These are phyloP conservation scores for Chrysomela aeneicollis DNA, from an alignment of 2,888 invertebrate species.

Conservation along the genomic window DNA sequence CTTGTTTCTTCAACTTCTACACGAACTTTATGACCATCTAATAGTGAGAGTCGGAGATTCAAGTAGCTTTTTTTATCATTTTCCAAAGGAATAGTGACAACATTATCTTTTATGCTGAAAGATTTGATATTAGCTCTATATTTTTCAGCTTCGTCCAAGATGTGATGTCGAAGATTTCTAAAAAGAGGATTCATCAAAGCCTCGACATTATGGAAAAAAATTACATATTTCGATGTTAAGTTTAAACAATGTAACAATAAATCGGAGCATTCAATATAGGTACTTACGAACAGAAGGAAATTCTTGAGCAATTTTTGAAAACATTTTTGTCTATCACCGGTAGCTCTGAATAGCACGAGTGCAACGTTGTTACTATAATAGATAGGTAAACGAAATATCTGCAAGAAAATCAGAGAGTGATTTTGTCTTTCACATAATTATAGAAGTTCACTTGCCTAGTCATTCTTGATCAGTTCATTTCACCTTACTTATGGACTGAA, in stretches of 20 bases:
- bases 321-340: constrained; percentile 29
- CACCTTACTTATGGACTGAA: neutral
- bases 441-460: constrained; percentile 8
- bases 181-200: neutral
- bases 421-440: neutral
- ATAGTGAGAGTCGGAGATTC: constrained; percentile 28
- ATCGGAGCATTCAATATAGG: too few relatives aligned
- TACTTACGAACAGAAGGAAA: constrained; percentile 35
- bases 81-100: constrained; percentile 26
- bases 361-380: neutral
- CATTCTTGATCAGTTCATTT: constrained; percentile 12
- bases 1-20: constrained; percentile 28
- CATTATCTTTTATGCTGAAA: constrained; percentile 3
- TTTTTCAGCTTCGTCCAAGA: constrained; percentile 12
- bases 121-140: constrained; percentile 16
- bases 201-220: too few relatives aligned
- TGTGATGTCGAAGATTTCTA: constrained; percentile 22
- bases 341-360: neutral
- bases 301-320: constrained; percentile 34
- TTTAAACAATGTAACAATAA: too few relatives aligned
- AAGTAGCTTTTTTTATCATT: constrained; percentile 25
- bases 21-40: constrained; percentile 26
- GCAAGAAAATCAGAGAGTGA: neutral
- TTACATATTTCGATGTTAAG: too few relatives aligned
- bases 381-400: neutral